Evolutionary conservation across 2,797 vertebrate genomes (phyloP), one percentile per base, ranked within the genome.

Genomic region (Anomalospiza imberbis): DNA sequence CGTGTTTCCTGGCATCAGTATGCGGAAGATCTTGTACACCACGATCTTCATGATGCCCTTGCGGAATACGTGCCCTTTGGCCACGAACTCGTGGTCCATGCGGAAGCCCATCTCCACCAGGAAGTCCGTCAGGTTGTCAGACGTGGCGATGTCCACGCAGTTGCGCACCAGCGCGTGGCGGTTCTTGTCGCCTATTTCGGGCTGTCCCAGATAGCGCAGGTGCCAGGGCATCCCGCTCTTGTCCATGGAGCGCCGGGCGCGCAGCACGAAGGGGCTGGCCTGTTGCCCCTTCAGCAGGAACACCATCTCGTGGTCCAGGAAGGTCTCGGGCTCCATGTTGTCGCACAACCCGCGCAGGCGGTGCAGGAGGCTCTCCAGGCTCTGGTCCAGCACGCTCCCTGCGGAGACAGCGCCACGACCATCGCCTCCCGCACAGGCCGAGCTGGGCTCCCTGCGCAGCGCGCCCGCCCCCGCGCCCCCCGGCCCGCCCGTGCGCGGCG

Each of bases 31-130:
- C 97, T 99, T 99, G 97, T 99, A 99, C 10, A 99, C 99, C 89
- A 99, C 97, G 10, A 99, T 97, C 96, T 99, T 99, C 98, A 99
- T 99, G 3, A 97, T 98, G 12, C 99, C 99, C 96, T 99, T 99
- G 68, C 99, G 99, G 96, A 99, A 99, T 70, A 99, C 95, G 55
- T 99, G 99, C 5, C 99, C 99, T 36, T 98, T 99, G 81, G 99
- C 98, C 29, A 99, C 98, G 85, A 99, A 99, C 95, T 99, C 99
- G 4, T 99, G 99, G 98, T 99, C 99, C 99, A 99, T 99, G 76
- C 99, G 99, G 97, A 99, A 99, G 42, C 99, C 99, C 99, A 99
- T 99, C 96, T 99, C 99, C 68, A 99, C 98, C 48, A 99, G 98
- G 86, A 99, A 99, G 47, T 99, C 99, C 0, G 98, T 99, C 88